phyloP scores from a whole-genome alignment of 2,113 vertebrate genomes.

The Anas platyrhynchos region DNA sequence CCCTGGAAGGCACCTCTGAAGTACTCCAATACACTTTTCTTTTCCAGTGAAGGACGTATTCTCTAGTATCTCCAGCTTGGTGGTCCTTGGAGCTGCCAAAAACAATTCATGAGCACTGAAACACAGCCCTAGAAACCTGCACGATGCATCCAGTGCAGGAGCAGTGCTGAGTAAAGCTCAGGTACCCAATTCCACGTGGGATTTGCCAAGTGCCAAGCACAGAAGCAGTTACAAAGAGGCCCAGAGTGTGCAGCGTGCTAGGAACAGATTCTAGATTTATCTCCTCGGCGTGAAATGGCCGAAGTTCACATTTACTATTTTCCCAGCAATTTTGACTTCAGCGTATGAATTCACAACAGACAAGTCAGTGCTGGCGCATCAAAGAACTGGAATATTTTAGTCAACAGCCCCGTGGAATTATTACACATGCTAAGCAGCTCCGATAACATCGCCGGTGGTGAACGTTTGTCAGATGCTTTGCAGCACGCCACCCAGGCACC shows the following conservation, averaged over 20 bases:
- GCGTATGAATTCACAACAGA: slow-evolving; percentile 10
- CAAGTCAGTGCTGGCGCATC: slow-evolving; percentile 68
- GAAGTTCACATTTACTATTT: slow-evolving; percentile 56
- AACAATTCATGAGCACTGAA: background rate
- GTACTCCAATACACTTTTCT: background rate
- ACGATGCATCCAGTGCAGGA: background rate
- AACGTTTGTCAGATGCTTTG: background rate
- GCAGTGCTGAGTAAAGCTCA: background rate
- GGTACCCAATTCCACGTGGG: background rate
- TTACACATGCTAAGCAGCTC: background rate
- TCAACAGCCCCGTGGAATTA: slow-evolving; percentile 35
- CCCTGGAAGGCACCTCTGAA: background rate
- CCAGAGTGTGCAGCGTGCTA: background rate
- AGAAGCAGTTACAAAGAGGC: background rate
- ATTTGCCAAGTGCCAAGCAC: background rate
- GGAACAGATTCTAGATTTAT: background rate
- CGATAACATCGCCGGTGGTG: background rate
- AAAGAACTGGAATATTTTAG: slow-evolving; percentile 58
- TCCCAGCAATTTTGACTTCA: slow-evolving; percentile 20
- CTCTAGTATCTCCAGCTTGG: background rate
- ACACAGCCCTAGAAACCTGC: background rate
- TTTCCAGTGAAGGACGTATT: background rate
- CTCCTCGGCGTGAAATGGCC: background rate
- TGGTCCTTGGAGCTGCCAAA: background rate
- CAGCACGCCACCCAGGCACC: background rate